Evolutionary conservation across 2,888 invertebrate genomes (phyloP).

Genomic region (Teleiodes luculella): DNA sequence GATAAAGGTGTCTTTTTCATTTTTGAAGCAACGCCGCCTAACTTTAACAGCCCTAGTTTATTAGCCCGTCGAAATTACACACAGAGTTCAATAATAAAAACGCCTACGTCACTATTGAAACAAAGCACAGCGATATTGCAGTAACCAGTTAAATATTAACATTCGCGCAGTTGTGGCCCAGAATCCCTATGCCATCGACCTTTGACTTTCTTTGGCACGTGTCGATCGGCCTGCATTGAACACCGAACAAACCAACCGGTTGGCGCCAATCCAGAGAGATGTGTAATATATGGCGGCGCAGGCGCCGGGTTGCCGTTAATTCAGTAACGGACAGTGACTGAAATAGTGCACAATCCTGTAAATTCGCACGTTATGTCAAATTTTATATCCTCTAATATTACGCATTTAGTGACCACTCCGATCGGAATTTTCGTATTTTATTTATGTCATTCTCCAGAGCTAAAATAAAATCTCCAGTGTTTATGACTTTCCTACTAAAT

Average conservation of each 20-base stretch:
- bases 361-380: slow-evolving; percentile 30
- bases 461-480: not conserved
- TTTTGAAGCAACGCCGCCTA: too few species aligned
- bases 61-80: too few species aligned
- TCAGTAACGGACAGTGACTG: slow-evolving; percentile 49
- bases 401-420: slow-evolving; percentile 21
- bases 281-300: slow-evolving; percentile 65
- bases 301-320: slow-evolving; percentile 62
- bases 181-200: slow-evolving; percentile 55
- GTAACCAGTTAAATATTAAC: not conserved
- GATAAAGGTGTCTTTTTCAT: too few species aligned
- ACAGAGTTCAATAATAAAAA: too few species aligned
- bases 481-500: not conserved
- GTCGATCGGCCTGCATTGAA: slow-evolving; percentile 44
- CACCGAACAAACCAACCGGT: slow-evolving; percentile 27
- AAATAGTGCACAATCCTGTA: slow-evolving; percentile 50
- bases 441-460: not conserved
- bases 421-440: not conserved
- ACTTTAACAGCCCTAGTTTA: too few species aligned
- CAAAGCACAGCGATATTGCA: not conserved
- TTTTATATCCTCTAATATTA: slow-evolving; percentile 27
- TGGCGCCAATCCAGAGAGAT: slow-evolving; percentile 64
- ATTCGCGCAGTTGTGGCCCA: not conserved
- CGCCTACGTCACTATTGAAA: too few species aligned
- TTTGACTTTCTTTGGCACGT: slow-evolving; percentile 70